Evolutionary conservation across 2,888 invertebrate genomes (phyloP), one percentile per base, ranked within the genome.

Genomic region (Trypoxylon attenuatum): DNA sequence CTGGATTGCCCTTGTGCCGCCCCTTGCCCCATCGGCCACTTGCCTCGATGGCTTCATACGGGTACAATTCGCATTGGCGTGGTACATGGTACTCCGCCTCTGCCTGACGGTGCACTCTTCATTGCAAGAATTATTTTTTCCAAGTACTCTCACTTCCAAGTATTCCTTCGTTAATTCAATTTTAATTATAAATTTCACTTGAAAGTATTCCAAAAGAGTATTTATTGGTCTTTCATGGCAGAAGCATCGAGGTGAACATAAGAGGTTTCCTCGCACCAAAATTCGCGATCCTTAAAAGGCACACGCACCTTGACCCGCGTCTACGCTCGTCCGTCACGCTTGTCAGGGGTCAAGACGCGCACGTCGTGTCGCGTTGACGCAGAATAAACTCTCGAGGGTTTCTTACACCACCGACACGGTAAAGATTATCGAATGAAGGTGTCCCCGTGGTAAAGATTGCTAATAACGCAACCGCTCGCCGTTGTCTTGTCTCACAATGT

Each of bases 301-400:
- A 67, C 65, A 59, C 76, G 69, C 69, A 69, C 71, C 73, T 78
- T 78, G 77, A 78, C 78, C 77, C 71, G 62, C 61, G 68, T 73
- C 60, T 49, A 29, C 33, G 63, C 71, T 70, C 72, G 72, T 78
- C 64, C 73, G 78, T 80, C 80, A 78, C 65, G 75, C 50, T 65
- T 73, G 75, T 77, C 77, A 56, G 45, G 58, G 64, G 56, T 50
- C 58, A 50, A 55, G 55, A 67, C 71, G 61, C 70, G 51, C 39
- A 57, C 61, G 38, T 69, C 60, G 51, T 47, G 42, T 61, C 33
- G 13, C 33, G 13, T 10, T 33, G 33, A 33, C 33, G 33, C 33
- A 13, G n/a, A 10, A 33, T 33, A 33, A 33, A 33, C 33, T 33
- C 33, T 33, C 33, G n/a, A 13, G 33, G 10, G n/a, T 33, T 13